Conservation (phyloP, 2,888 invertebrate genomes). For the Agrotis exclamationis region DNA sequence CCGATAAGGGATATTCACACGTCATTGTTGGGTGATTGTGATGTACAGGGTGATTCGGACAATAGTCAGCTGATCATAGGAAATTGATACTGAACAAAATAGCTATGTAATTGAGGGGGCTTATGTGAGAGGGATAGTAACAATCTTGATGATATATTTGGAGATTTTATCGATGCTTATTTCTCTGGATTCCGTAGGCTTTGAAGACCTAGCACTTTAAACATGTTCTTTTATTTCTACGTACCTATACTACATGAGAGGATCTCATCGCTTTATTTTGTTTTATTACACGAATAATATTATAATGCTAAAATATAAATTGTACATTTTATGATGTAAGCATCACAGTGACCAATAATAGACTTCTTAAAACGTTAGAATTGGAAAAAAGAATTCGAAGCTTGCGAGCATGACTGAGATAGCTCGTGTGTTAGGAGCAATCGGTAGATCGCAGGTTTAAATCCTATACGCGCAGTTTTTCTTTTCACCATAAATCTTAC, state of each 20-base stretch:
- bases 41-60: conserved; percentile 12
- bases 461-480: no score
- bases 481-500: no score
- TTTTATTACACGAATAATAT: no score
- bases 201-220: background rate
- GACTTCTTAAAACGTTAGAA: no score
- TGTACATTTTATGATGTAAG: no score
- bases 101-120: conserved; percentile 7
- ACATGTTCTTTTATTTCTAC: background rate
- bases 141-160: background rate
- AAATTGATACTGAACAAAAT: conserved; percentile 16
- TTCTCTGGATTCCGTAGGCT: background rate
- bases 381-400: no score
- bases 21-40: conserved; percentile 26
- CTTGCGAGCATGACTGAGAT: no score
- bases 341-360: no score
- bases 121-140: background rate
- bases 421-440: no score
- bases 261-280: no score
- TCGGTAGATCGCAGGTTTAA: no score
- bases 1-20: conserved; percentile 25
- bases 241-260: background rate
- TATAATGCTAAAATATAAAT: no score
- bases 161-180: background rate
- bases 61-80: conserved; percentile 32